phyloP scores from a whole-genome alignment of 2,888 invertebrate species.

The Drosophila maculinotata region DNA sequence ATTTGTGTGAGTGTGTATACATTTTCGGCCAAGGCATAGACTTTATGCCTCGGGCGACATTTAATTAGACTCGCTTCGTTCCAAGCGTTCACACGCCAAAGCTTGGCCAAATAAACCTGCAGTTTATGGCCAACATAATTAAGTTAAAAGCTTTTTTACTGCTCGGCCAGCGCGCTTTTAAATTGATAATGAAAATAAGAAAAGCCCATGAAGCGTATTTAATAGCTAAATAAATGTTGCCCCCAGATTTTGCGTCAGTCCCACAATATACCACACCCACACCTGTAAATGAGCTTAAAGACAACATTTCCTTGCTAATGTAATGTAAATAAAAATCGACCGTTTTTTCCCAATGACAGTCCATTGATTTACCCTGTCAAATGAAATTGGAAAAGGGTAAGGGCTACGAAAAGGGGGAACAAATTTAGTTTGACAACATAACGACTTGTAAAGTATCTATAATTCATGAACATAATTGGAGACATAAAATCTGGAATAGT shows the following conservation, averaged over 20 bases:
- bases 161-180: conserved; percentile 55
- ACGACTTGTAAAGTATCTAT: conserved; percentile 11
- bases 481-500: not conserved
- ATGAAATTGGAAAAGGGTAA: conserved; percentile 45
- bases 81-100: conserved; percentile 69
- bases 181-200: conserved; percentile 78
- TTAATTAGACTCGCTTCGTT: conserved; percentile 69
- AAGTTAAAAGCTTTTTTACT: conserved; percentile 80
- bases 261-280: conserved; percentile 61
- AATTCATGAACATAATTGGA: not conserved
- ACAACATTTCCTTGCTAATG: conserved; percentile 18
- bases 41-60: conserved; percentile 69
- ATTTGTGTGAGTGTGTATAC: conserved; percentile 13
- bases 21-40: conserved; percentile 35
- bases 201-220: conserved; percentile 74
- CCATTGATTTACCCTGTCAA: conserved; percentile 58
- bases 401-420: not conserved
- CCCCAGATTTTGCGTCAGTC: conserved; percentile 39
- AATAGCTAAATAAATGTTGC: conserved; percentile 75
- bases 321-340: conserved; percentile 49
- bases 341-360: conserved; percentile 45
- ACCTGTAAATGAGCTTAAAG: conserved; percentile 39
- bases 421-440: not conserved
- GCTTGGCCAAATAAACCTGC: conserved; percentile 73
- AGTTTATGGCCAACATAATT: conserved; percentile 81